A percentile compares a stretch with the other conserved stretches of the same genome.
Conservation (phyloP, 2,888 invertebrate species). For the Spilosoma lubricipeda region DNA sequence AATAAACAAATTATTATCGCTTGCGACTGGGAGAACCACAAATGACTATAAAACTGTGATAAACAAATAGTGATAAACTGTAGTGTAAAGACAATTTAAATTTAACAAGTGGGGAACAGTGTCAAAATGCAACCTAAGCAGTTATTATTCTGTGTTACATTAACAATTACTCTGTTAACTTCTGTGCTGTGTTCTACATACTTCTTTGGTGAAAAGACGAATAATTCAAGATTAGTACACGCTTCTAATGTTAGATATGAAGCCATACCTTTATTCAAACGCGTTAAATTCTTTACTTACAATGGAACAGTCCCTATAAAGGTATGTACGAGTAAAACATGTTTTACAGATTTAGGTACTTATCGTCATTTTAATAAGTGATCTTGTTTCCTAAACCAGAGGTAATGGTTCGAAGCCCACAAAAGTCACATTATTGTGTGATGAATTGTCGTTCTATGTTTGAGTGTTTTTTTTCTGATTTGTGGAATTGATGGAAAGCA, state of each 20-base stretch:
- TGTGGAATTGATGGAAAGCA: no score
- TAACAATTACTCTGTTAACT: slow-evolving; percentile 46
- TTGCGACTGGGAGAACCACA: neutral
- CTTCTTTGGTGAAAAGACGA: slow-evolving; percentile 58
- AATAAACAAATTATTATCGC: neutral
- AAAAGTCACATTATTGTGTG: no score
- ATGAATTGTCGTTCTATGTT: no score
- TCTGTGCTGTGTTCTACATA: slow-evolving; percentile 56
- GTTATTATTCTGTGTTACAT: neutral
- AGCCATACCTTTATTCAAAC: slow-evolving; percentile 64
- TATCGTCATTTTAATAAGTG: no score
- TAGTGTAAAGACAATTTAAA: neutral
- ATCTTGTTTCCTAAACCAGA: no score
- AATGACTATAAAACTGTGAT: neutral
- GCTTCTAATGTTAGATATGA: slow-evolving; percentile 60
- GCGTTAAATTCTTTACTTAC: slow-evolving; percentile 58
- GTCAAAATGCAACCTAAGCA: neutral
- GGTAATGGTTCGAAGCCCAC: no score
- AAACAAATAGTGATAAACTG: no score
- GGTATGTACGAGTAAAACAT: slow-evolving; percentile 44
- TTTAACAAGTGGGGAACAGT: neutral
- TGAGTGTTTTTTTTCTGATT: no score
- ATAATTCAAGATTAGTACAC: slow-evolving; percentile 44
- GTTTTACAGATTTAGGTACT: no score
- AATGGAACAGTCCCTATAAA: slow-evolving; percentile 56